phyloP scores from a whole-genome alignment of 2,797 vertebrate genomes.

The Carduelis carduelis region DNA sequence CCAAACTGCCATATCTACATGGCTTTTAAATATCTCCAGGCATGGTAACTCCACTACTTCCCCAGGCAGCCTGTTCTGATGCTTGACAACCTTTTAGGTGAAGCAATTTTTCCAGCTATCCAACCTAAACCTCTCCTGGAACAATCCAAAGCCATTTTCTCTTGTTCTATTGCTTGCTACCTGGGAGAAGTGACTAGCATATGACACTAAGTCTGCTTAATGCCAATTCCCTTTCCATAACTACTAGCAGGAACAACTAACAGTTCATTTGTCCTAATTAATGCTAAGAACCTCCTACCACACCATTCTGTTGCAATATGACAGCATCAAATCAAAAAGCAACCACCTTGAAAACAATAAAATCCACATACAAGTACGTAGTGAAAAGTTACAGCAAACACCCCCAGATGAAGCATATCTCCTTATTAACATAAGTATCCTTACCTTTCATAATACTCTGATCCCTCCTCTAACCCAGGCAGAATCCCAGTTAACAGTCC shows the following conservation, averaged over 20 bases:
- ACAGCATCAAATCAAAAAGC: background rate
- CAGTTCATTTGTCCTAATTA: background rate
- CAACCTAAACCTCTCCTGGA: background rate
- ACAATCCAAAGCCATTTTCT: background rate
- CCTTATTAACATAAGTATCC: background rate
- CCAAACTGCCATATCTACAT: background rate
- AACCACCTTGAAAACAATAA: background rate
- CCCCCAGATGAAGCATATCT: background rate
- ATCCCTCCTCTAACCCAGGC: constrained; percentile 96
- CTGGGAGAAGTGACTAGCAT: background rate
- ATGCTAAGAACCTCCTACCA: background rate
- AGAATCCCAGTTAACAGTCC: constrained; percentile 94
- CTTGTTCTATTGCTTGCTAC: background rate
- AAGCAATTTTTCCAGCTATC: background rate
- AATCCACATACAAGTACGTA: background rate
- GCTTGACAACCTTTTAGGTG: background rate
- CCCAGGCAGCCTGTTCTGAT: background rate
- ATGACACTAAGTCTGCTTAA: background rate
- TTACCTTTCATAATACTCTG: constrained; percentile 98
- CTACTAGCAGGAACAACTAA: background rate
- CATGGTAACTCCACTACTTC: background rate
- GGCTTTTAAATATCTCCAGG: background rate
- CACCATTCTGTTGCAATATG: background rate
- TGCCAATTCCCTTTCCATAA: background rate
- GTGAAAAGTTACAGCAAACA: background rate